Evolutionary conservation across 2,797 vertebrate species (phyloP), one percentile per base, ranked within the genome.

Genomic region (Geotrypetes seraphini): DNA sequence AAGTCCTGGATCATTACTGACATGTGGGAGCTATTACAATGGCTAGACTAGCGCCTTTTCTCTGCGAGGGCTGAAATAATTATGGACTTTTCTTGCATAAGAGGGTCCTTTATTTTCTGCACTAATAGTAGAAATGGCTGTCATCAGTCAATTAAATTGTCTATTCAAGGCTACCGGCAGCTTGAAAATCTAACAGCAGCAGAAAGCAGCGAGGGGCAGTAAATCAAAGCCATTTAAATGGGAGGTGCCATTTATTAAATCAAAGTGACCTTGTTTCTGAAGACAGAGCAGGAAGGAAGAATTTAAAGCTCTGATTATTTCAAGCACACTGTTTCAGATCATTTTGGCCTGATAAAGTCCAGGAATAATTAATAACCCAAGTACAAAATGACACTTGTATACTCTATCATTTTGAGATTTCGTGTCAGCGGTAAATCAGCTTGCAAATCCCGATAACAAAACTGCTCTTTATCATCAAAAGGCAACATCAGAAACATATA

Each of bases 161-260:
- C 50, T 46, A 28, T 30, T 28, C 53, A 56, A 52, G 51, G 61
- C 38, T 22, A 3, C 4, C 12, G 19, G 3, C 10, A 32, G 59
- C 63, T 44, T 12, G 21, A 42, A 63, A 36, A 49, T 19, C 2
- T 30, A 50, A 43, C 21, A 45, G 29, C 53, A 43, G 47, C 31
- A 1, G 17, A 25, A 35, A 43, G 36, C 17, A 15, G 34, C 30
- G 27, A 47, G n/a, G 28, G 22, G 38, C 3, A 45, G 39, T 38
- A 57, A 43, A 61, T 66, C 56, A 57, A 30, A n/a, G 22, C 28
- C 28, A 41, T 33, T 62, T 28, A 63, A 59, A 66, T 33, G 51
- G 25, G 18, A 51, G 28, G 47, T 63, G 36, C 20, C 45, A n/a
- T 28, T 61, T 25, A 40, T 17, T 48, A 43, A 36, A 29, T 35